Percentiles rank a stretch among this genome's conserved stretches.
These are phyloP conservation scores for Agonopterix subpropinquella DNA, from an alignment of 2,888 invertebrate species.

Conservation along the genomic window DNA sequence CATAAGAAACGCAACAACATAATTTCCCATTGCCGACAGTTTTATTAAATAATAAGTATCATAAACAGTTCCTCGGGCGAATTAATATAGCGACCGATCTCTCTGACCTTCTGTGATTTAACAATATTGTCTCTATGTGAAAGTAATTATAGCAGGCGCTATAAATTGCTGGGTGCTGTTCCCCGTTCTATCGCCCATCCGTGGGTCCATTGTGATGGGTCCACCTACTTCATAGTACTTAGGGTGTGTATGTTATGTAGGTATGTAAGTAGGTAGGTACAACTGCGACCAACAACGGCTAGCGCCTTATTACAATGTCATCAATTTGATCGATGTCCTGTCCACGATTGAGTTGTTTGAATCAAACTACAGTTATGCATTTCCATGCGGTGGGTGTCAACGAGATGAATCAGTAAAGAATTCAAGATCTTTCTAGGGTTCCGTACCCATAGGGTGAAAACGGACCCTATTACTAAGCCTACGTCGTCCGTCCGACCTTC, in stretches of 20 bases:
- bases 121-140: slow-evolving; percentile 48
- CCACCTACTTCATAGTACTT: neutral
- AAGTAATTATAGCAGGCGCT: slow-evolving; percentile 43
- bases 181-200: slow-evolving; percentile 5
- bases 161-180: slow-evolving; percentile 33
- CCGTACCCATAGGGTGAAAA: too few species aligned
- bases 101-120: slow-evolving; percentile 46
- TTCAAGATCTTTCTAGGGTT: too few species aligned
- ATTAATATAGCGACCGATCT: slow-evolving; percentile 37
- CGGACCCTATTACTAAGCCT: too few species aligned
- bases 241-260: neutral
- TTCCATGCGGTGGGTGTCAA: neutral
- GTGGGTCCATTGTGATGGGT: neutral
- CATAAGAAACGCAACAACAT: slow-evolving; percentile 21
- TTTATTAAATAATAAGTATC: slow-evolving; percentile 56
- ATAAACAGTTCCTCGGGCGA: slow-evolving; percentile 40
- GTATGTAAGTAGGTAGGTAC: neutral
- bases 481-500: too few species aligned
- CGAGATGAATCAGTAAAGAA: neutral
- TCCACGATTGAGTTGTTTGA: slow-evolving; percentile 27
- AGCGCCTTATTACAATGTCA: slow-evolving; percentile 29
- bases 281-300: neutral
- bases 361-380: slow-evolving; percentile 16
- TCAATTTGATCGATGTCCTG: slow-evolving; percentile 34
- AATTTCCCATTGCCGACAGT: slow-evolving; percentile 37